Evolutionary conservation across 2,888 invertebrate species (phyloP), one percentile per base, ranked within the genome.

Genomic region (Sturmia bella): DNA sequence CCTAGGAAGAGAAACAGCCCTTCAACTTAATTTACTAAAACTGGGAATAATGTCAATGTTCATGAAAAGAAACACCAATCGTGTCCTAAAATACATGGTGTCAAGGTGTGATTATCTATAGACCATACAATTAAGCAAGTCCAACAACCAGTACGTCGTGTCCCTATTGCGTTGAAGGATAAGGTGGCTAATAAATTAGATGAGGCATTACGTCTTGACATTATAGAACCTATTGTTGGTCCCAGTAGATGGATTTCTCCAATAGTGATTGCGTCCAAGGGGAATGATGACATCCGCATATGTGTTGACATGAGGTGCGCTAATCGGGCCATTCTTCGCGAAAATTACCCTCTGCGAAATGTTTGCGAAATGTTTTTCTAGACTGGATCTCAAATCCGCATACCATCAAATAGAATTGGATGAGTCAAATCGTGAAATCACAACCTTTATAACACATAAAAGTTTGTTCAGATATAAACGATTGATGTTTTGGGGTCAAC

Each of bases 231-330:
- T 63, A 87, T 89, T 11, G 74, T 64, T 24, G 86, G 85, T 39
- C 87, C 87, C 27, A 87, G 86, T 59, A 48, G 75, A 21, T 90
- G 89, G 88, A 84, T 90, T 75, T 87, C 88, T 83, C 85, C 88
- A 6, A 85, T 89, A 4, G 87, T 88, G 3, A 80, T 88, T 21
- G 80, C 72, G 0, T 76, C 75, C n/a, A 80, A 80, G 37, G 32
- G 9, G 13, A 75, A 80, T 56, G 79, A 76, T 0, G 83, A 79
- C 24, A 69, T 73, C 12, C 39, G 79, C 3, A 9, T 79, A 1
- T 79, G 72, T 15, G 32, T 63, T 17, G 72, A 75, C 27, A 76
- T 72, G 66, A 54, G 75, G 3, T 50, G 66, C 1, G 75, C 61
- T 2, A 80, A 74, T 84, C n/a, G 87, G 39, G 66, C 68, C 5